phyloP scores from a whole-genome alignment of 35 echinoderm and acorn worm genomes.

The Acanthaster planci region DNA sequence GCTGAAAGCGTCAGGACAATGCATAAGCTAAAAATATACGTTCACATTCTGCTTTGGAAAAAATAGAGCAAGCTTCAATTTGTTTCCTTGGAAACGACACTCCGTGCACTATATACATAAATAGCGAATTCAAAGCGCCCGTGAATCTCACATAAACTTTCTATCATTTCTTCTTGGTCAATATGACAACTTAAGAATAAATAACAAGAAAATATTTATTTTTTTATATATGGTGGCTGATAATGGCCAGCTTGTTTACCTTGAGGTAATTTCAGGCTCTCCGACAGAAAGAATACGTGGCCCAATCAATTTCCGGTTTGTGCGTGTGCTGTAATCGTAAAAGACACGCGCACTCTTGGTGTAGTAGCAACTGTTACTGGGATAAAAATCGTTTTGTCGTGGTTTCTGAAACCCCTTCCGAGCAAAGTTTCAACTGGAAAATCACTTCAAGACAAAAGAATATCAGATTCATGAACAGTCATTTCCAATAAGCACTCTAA shows the following conservation, averaged over 20 bases:
- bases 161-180: too few species aligned
- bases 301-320: neutral
- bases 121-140: neutral
- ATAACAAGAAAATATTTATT: neutral
- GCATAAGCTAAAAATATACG: slow-evolving; percentile 13
- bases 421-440: too few species aligned
- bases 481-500: too few species aligned
- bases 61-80: neutral
- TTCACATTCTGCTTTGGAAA: slow-evolving; percentile 15
- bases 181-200: neutral
- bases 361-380: too few species aligned
- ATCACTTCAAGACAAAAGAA: too few species aligned
- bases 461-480: too few species aligned
- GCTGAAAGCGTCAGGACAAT: neutral
- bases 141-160: too few species aligned
- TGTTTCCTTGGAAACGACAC: neutral
- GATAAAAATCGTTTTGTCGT: too few species aligned
- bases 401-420: too few species aligned
- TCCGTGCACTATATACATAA: slow-evolving; percentile 26
- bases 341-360: neutral
- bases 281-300: neutral
- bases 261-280: slow-evolving; percentile 2
- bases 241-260: neutral
- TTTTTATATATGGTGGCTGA: neutral
- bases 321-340: neutral